Evolutionary conservation across 2,888 invertebrate species (phyloP).

Genomic region (Trachelus troglodyta): DNA sequence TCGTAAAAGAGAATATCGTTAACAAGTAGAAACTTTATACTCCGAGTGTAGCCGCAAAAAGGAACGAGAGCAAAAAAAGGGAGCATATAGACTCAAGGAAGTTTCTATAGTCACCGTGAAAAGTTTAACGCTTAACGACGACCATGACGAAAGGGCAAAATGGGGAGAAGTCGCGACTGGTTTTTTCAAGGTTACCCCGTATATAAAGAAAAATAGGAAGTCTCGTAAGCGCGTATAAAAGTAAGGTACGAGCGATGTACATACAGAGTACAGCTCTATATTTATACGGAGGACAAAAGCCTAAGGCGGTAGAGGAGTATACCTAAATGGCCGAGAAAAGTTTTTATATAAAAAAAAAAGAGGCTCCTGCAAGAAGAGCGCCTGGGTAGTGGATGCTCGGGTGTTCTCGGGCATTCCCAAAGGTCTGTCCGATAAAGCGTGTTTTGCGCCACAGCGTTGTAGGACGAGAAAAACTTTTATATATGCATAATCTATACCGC

Average conservation of each 20-base stretch:
- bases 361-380: background rate
- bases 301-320: background rate
- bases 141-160: background rate
- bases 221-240: background rate
- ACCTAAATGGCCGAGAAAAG: background rate
- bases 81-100: background rate
- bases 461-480: conserved; percentile 25
- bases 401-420: background rate
- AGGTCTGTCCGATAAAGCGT: background rate
- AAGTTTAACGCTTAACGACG: background rate
- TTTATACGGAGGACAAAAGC: background rate
- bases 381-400: background rate
- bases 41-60: background rate
- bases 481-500: conserved; percentile 29
- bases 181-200: background rate
- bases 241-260: background rate
- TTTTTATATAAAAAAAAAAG: background rate
- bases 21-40: background rate
- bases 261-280: background rate
- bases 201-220: background rate
- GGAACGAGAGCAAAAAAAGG: background rate
- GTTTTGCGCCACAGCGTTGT: background rate
- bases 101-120: background rate
- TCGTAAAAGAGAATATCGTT: background rate
- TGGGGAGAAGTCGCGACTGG: too few species aligned